These are phyloP conservation scores for Orius insidiosus DNA, from an alignment of 1,140 invertebrate genomes.

Conservation along the genomic window DNA sequence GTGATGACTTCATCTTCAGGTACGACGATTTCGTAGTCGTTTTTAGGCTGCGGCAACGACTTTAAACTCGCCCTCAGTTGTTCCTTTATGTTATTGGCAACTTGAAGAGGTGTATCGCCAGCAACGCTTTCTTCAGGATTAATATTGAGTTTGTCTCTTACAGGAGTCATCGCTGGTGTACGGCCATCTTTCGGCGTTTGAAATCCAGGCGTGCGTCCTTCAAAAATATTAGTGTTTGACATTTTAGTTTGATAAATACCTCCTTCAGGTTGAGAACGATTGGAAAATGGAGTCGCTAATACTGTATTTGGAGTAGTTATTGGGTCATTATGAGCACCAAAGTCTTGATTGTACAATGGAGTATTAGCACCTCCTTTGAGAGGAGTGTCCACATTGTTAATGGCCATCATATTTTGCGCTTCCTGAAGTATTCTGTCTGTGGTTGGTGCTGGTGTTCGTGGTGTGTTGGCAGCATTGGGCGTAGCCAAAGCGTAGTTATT, in stretches of 20 bases:
- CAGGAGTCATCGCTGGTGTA: conserved; percentile 34
- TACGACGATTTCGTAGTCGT: conserved; percentile 97
- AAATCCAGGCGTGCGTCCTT: conserved; percentile 30
- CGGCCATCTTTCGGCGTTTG: conserved; percentile 29
- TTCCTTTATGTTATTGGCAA: conserved; percentile 42
- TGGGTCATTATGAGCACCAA: conserved; percentile 49
- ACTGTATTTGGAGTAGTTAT: conserved; percentile 89
- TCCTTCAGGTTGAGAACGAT: conserved; percentile 21
- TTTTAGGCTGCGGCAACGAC: conserved; percentile 72
- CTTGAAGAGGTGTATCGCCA: conserved; percentile 46
- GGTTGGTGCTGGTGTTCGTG: conserved; percentile 64
- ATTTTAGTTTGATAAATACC: conserved; percentile 13
- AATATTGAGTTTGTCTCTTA: conserved; percentile 89
- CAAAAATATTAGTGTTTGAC: conserved; percentile 7
- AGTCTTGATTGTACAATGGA: conserved; percentile 75
- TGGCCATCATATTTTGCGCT: conserved; percentile 95
- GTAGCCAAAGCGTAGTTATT: conserved; percentile 76
- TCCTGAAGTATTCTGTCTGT: conserved; percentile 64
- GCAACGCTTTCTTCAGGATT: conserved; percentile 69
- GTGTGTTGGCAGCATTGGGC: conserved; percentile 54
- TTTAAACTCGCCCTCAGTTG: conserved; percentile 58
- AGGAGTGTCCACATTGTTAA: conserved; percentile 94
- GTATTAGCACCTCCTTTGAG: conserved; percentile 92
- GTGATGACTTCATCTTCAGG: conserved; percentile 46
- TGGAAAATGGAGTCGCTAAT: conserved; percentile 80